Conservation (phyloP, 1,140 invertebrate species). For the Drosophila ananassae region DNA sequence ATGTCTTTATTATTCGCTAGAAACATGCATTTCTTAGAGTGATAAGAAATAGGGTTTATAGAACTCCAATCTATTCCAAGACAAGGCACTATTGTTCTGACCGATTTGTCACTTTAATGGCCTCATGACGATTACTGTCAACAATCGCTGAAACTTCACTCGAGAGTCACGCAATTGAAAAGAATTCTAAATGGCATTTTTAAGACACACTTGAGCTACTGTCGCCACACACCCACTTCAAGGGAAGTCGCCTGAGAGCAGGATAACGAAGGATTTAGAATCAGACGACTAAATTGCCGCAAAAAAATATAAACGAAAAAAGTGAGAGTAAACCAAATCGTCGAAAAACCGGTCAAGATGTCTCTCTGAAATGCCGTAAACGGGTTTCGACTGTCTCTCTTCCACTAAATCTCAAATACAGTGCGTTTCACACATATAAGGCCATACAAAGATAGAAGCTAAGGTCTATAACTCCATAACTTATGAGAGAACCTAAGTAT, state of each 20-base stretch:
- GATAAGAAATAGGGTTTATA: not conserved
- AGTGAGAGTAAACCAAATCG: conserved; percentile 65
- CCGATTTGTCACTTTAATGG: conserved; percentile 22
- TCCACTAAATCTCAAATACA: conserved; percentile 9
- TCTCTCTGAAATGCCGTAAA: conserved; percentile 69
- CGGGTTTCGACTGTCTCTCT: conserved; percentile 51
- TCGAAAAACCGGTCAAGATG: conserved; percentile 58
- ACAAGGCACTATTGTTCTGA: conserved; percentile 3
- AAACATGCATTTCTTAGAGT: conserved; percentile 13
- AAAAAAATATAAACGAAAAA: conserved; percentile 42
- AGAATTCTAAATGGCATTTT: conserved; percentile 43
- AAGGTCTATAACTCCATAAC: too few species aligned
- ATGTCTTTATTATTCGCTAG: conserved; percentile 32
- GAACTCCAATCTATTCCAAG: not conserved
- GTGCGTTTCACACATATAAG: conserved; percentile 4
- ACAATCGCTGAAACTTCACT: conserved; percentile 54
- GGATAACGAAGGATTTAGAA: conserved; percentile 73
- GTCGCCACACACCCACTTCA: conserved; percentile 19
- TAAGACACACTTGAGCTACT: conserved; percentile 68
- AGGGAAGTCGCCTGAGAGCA: conserved; percentile 30
- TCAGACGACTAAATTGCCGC: conserved; percentile 23
- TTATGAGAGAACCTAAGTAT: too few species aligned
- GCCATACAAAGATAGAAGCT: not conserved
- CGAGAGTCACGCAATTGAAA: conserved; percentile 68
- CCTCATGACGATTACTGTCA: conserved; percentile 12